Base-by-base conservation (phyloP, 2,113 vertebrate genomes). In the Ramphastos sulfuratus region DNA sequence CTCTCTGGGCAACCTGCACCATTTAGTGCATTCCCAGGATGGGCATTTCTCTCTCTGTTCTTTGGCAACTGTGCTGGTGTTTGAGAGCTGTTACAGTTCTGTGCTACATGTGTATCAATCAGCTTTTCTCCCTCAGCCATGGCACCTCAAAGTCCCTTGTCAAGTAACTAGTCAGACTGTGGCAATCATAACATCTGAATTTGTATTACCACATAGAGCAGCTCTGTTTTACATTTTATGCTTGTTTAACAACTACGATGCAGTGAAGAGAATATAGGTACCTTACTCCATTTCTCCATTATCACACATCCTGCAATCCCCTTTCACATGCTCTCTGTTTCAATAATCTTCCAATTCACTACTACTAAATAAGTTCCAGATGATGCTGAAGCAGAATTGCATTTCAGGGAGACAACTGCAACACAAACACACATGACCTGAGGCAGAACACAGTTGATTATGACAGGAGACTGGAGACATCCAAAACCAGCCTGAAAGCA, bases 361-460 rank as follows among this genome's bases (percentile, higher is more conserved):
- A 7, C 35, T 39, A 48, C 1, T 58, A 30, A 90, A 78, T 4
- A 52, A 87, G 7, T 7, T 74, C 30, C 33, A 73, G 33, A 42
- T 18, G 7, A 39, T 33, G 13, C 19, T 83, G 31, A 83, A 83
- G 39, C 9, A 75, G 85, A 63, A 64, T 8, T 75, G 9, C 14
- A 23, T 52, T 92, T 72, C 0, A 0, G 63, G 15, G 46, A 63
- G 31, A 25, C 13, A 82, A 21, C 15, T 56, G 30, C 24, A 86
- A 50, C 50, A n/a, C 5, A 39, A 0, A 4, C 2, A 4, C 2
- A 0, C 15, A 55, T 35, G 10, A 61, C 50, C 31, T 15, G 16
- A 31, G 46, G 42, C 24, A 76, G 28, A 54, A 71, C 10, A 20
- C 8, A 13, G 12, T 9, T 73, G 20, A 25, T 10, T 56, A 19